phyloP scores from a whole-genome alignment of 1,140 invertebrate species.

The Leptopilina clavipes region DNA sequence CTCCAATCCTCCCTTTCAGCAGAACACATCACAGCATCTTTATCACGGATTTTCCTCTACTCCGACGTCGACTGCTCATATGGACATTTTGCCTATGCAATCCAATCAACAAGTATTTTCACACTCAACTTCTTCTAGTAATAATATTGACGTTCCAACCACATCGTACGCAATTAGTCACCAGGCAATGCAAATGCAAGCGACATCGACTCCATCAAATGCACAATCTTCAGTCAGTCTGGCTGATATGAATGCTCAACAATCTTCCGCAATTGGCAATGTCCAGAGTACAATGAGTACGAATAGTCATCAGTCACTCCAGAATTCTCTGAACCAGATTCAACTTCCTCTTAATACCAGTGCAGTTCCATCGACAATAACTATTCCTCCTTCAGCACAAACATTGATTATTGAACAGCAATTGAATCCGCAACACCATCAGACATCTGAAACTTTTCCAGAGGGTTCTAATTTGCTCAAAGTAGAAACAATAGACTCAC shows the following conservation, averaged over 20 bases:
- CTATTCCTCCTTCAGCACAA: conserved; percentile 51
- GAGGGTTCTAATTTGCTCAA: conserved; percentile 55
- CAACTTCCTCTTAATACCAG: conserved; percentile 65
- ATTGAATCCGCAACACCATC: conserved; percentile 51
- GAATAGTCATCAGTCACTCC: conserved; percentile 62
- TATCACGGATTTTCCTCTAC: conserved; percentile 67
- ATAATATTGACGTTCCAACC: conserved; percentile 56
- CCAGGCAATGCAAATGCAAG: conserved; percentile 65
- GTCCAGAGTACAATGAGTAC: conserved; percentile 57
- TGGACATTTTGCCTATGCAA: conserved; percentile 66
- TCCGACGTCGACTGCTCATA: conserved; percentile 59
- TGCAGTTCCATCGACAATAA: conserved; percentile 51
- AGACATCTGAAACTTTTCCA: conserved; percentile 34
- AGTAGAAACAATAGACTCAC: conserved; percentile 64
- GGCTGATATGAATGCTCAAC: conserved; percentile 59
- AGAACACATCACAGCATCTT: conserved; percentile 73
- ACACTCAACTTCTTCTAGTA: conserved; percentile 58
- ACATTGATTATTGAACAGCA: conserved; percentile 65
- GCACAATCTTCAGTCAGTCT: conserved; percentile 59
- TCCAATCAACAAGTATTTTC: conserved; percentile 65
- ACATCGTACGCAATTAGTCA: conserved; percentile 58
- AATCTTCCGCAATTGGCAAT: conserved; percentile 59
- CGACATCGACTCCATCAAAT: conserved; percentile 63
- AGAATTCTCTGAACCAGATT: conserved; percentile 66
- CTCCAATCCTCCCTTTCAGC: conserved; percentile 60